Conservation (phyloP, 2,113 vertebrate genomes). For the Boleophthalmus pectinirostris region DNA sequence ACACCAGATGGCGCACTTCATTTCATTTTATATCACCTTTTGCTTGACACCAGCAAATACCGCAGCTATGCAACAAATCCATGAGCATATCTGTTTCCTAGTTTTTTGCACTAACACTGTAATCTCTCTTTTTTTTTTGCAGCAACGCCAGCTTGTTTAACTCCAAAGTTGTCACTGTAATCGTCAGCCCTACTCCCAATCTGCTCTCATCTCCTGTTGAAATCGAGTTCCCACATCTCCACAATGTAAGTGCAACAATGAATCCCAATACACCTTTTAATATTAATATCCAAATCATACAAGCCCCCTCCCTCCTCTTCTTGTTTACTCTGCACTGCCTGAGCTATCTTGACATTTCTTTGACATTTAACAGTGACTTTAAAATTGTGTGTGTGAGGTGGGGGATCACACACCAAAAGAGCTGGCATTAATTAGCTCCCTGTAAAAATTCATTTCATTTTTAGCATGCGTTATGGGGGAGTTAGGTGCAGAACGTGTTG, state of each 20-base stretch:
- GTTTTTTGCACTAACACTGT: slow-evolving; percentile 21
- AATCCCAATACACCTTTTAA: background rate
- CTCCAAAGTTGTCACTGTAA: slow-evolving; percentile 94
- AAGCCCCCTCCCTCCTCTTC: slow-evolving; percentile 19
- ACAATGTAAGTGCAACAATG: slow-evolving; percentile 85
- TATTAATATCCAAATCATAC: slow-evolving; percentile 35
- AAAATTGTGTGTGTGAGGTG: slow-evolving; percentile 19
- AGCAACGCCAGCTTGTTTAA: slow-evolving; percentile 93
- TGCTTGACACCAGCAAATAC: slow-evolving; percentile 1
- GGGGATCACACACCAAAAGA: slow-evolving; percentile 39
- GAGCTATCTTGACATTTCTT: slow-evolving; percentile 64
- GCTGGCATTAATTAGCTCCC: slow-evolving; percentile 39
- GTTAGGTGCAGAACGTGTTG: background rate
- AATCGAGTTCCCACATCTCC: slow-evolving; percentile 94
- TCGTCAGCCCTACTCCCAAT: slow-evolving; percentile 86
- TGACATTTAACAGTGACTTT: slow-evolving; percentile 71
- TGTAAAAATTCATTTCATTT: slow-evolving; percentile 34
- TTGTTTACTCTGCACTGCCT: slow-evolving; percentile 46
- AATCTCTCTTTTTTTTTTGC: slow-evolving; percentile 18
- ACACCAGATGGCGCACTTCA: slow-evolving; percentile 46
- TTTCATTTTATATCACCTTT: background rate
- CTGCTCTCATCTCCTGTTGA: slow-evolving; percentile 87
- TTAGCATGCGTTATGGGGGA: slow-evolving; percentile 35
- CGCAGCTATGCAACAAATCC: slow-evolving; percentile 9
- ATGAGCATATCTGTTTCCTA: background rate